phyloP scores from a whole-genome alignment of 2,113 vertebrate genomes.

The Rhizomys pruinosus region DNA sequence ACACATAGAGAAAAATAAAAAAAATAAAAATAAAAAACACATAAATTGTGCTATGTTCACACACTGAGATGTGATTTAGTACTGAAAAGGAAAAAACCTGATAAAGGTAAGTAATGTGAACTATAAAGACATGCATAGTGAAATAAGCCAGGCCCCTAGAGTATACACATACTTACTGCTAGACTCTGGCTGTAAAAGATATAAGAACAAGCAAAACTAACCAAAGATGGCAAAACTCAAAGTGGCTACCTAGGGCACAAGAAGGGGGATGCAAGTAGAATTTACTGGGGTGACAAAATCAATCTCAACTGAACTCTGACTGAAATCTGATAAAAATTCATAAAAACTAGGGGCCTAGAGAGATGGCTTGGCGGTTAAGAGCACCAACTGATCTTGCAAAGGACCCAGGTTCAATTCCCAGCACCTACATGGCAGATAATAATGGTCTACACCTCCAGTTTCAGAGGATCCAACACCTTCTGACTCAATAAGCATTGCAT shows the following conservation, averaged over 20 bases:
- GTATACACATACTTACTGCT: neutral
- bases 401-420: no score
- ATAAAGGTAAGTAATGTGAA: neutral
- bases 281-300: conserved; percentile 21
- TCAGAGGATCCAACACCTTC: no score
- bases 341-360: neutral
- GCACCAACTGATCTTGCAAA: no score
- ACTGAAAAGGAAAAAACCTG: neutral
- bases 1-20: no score
- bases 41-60: neutral
- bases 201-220: conserved; percentile 30
- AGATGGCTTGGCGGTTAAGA: no score
- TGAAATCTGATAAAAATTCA: conserved; percentile 47
- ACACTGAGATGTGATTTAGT: neutral
- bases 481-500: no score
- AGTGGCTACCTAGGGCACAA: neutral
- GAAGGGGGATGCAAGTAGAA: neutral
- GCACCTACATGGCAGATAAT: no score
- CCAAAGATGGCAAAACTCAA: conserved; percentile 15
- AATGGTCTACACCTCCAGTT: no score
- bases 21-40: no score
- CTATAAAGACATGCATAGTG: neutral
- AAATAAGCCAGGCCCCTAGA: neutral
- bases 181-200: neutral
- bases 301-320: neutral